Conservation (phyloP, 1,140 invertebrate species). For the Mercenaria mercenaria region DNA sequence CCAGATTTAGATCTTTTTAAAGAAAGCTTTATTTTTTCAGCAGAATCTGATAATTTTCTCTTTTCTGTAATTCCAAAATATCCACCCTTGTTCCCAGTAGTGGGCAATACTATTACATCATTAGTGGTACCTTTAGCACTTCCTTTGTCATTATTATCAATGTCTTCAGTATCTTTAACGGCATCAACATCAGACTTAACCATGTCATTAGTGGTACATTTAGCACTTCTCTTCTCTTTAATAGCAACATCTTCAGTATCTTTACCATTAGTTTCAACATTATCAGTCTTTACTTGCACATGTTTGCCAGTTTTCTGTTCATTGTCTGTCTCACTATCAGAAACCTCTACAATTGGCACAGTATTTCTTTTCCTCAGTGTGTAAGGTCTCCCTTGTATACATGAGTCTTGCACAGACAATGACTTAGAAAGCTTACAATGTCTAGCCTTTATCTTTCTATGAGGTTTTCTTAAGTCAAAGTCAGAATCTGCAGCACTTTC, state of each 20-base stretch:
- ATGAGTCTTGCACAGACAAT: not conserved
- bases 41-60: not conserved
- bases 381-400: not conserved
- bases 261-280: not conserved
- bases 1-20: constrained; percentile 22
- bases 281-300: not conserved
- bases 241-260: not conserved
- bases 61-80: not conserved
- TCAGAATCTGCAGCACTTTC: constrained; percentile 9
- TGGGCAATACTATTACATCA: not conserved
- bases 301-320: not conserved
- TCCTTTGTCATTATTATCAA: not conserved
- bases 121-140: not conserved
- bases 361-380: constrained; percentile 50
- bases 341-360: constrained; percentile 14
- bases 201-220: not conserved
- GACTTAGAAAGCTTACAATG: not conserved
- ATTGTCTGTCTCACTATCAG: not conserved
- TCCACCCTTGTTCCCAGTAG: not conserved
- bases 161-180: not conserved
- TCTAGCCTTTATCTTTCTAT: not conserved
- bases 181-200: no score
- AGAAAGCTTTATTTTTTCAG: constrained; percentile 6
- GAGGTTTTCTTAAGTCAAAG: not conserved
- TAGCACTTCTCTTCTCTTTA: not conserved